Conservation (phyloP, 2,797 vertebrate species). For the Pampus argenteus region DNA sequence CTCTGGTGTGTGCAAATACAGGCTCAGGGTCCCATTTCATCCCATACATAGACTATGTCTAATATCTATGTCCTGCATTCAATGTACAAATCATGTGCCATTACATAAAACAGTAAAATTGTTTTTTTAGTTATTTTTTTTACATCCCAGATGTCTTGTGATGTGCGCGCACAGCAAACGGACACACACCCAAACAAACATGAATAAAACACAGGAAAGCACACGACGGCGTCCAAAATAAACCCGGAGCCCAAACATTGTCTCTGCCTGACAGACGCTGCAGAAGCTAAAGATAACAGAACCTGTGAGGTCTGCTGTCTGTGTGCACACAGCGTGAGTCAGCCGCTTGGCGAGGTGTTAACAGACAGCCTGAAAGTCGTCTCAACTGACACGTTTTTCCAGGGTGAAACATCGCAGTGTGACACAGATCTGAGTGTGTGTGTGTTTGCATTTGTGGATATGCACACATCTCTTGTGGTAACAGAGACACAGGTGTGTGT, state of each 20-base stretch:
- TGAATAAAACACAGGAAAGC: slow-evolving; percentile 13
- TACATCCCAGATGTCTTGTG: slow-evolving; percentile 26
- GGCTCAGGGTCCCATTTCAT: neutral
- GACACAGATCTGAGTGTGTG: neutral
- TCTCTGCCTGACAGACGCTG: slow-evolving; percentile 4
- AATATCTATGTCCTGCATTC: neutral
- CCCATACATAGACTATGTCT: neutral
- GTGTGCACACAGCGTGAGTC: slow-evolving; percentile 27
- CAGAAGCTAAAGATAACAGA: neutral
- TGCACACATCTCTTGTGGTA: slow-evolving; percentile 3
- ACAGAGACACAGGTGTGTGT: neutral
- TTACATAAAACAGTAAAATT: neutral
- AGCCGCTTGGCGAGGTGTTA: slow-evolving; percentile 26
- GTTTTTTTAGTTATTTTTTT: slow-evolving; percentile 4
- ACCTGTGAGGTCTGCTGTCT: slow-evolving; percentile 10
- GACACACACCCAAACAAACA: slow-evolving; percentile 48
- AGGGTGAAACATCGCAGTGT: slow-evolving; percentile 14
- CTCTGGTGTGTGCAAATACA: slow-evolving; percentile 4
- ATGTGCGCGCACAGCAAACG: slow-evolving; percentile 46
- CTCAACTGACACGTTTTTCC: neutral
- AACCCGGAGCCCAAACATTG: slow-evolving; percentile 12
- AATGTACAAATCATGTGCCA: slow-evolving; percentile 28
- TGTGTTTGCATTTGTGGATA: neutral
- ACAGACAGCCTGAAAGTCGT: slow-evolving; percentile 38
- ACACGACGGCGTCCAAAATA: slow-evolving; percentile 3